Evolutionary conservation across 2,888 invertebrate species (phyloP), one percentile per base, ranked within the genome.

Genomic region (Cheilosia soror): DNA sequence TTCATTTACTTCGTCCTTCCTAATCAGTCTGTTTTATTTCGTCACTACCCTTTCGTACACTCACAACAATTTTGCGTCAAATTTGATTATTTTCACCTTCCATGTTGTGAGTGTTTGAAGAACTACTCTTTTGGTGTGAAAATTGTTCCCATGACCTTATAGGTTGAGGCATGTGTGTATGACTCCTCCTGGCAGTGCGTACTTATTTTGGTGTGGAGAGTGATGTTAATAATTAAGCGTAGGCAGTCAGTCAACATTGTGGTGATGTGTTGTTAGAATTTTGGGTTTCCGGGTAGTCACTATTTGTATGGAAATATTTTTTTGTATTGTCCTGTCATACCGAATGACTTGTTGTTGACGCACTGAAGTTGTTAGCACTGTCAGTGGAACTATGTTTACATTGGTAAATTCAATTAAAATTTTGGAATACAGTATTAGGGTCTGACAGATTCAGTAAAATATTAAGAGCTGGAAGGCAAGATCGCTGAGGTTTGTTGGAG

Each of bases 1-100:
- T 65, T 75, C 65, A 75, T 73, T 55, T 73, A 27, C 40, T 47
- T 44, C 63, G 47, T 75, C 75, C 57, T 58, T 75, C 75, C 57
- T 58, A 40, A 75, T 49, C 57, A 66, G 57, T 29, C 58, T 49
- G 49, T 40, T 49, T 57, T 29, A 57, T 20, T 58, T 66, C 20
- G 66, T 40, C 40, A 15, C 47, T 49, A 33, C 63, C 53, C 33
- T 3, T 27, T 5, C 15, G 9, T 20, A 37, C 4, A 29, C 49
- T 37, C 75, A 40, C 57, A 75, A 20, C 57, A 47, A 55, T 47
- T 20, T 66, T 66, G 57, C 20, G 75, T 66, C 29, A 66, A 75
- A 66, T 66, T 75, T 66, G 66, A 75, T 75, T 57, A 66, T 75
- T 65, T 75, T 37, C 25, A 37, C 37, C 37, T 37, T 37, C 4